phyloP scores from a whole-genome alignment of 1,140 invertebrate genomes.

The Delia radicum region DNA sequence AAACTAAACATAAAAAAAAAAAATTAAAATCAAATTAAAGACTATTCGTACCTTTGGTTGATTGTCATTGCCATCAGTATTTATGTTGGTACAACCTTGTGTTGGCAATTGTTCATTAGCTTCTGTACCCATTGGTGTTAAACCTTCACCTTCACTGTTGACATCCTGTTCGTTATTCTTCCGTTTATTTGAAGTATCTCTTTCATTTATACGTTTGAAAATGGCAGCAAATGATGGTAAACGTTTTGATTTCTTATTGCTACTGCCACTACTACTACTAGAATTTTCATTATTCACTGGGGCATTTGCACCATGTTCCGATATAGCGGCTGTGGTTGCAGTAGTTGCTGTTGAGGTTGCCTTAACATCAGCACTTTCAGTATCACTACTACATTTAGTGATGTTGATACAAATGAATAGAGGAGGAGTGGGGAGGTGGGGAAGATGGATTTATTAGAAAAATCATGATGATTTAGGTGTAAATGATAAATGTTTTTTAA shows the following conservation, averaged over 20 bases:
- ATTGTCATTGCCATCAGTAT: conserved; percentile 54
- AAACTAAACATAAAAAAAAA: neutral
- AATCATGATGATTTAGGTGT: conserved; percentile 14
- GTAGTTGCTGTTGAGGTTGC: conserved; percentile 43
- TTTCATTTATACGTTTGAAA: conserved; percentile 49
- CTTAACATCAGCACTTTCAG: conserved; percentile 59
- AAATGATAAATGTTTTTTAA: neutral
- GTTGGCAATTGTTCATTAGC: conserved; percentile 29
- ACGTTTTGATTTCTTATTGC: conserved; percentile 41
- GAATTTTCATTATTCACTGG: conserved; percentile 27
- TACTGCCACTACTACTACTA: neutral
- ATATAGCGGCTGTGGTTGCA: conserved; percentile 37
- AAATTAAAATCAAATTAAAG: neutral
- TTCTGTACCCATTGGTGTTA: neutral
- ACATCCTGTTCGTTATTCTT: conserved; percentile 40
- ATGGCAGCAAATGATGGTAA: conserved; percentile 49
- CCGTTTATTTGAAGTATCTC: conserved; percentile 31
- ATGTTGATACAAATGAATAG: neutral
- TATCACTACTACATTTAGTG: conserved; percentile 57
- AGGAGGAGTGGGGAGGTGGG: neutral
- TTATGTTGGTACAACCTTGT: conserved; percentile 26
- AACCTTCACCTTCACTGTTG: conserved; percentile 25
- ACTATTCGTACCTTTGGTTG: conserved; percentile 49
- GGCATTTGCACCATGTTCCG: conserved; percentile 29
- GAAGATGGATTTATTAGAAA: conserved; percentile 4